Base-by-base conservation (phyloP, 2,113 vertebrate species). In the Upupa epops region DNA sequence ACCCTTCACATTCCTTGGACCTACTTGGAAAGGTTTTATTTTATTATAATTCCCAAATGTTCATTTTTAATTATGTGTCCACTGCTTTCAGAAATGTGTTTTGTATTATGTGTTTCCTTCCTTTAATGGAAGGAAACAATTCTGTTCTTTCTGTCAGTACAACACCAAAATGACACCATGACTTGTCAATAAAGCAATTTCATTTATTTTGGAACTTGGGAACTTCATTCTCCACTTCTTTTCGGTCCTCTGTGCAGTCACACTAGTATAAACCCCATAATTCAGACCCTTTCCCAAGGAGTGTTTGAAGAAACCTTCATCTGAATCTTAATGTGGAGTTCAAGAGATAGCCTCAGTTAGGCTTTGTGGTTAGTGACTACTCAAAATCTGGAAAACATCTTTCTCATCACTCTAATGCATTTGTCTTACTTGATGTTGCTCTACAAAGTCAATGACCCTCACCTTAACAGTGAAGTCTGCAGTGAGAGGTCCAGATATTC, bases 381-480 rank as follows among this genome's bases (percentile, higher is more conserved):
- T 73, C 34, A 19, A 79, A 85, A 21, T 14, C 17, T 79, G 74
- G 61, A 59, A 54, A 94, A 91, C n/a, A 71, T 14, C 14, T 49
- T 18, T 56, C 36, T 80, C 17, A 26, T 70, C 6, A 80, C 78
- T 49, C 28, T 58, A 22, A 48, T 34, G 13, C 15, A 40, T 49
- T 40, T 32, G 4, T 20, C 31, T 51, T 86, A 73, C 29, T 71
- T 70, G 40, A 29, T 46, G 18, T 37, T 51, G 59, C 15, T 74
- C 13, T 86, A 48, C 77, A 20, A 58, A 3, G 3, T 42, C 31
- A 72, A 4, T 15, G 15, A 79, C 60, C 48, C 98, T 98, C 97
- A 99, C 99, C 98, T 99, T 99, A 89, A 99, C 55, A 63, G 98
- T 99, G 94, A 99, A 99, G 92, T 99, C 99, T 56, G 99, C 99